Percentiles rank a stretch among this genome's conserved stretches.
Evolutionary conservation across 2,888 invertebrate genomes (phyloP).

Genomic region (Acrobasis repandana): DNA sequence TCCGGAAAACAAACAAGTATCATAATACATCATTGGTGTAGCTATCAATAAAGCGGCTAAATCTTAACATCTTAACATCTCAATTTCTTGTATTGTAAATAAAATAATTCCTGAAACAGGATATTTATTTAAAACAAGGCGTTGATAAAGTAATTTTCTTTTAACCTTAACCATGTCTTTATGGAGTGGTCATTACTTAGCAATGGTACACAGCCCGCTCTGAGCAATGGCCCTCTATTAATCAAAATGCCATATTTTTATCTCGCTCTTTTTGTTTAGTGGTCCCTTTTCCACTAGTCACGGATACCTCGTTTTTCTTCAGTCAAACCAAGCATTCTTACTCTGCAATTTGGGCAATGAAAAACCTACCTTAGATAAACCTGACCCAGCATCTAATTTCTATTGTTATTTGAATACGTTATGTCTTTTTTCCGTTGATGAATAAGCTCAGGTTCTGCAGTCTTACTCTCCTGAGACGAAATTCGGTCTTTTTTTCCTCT

Average conservation of each 20-base stretch:
- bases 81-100: conserved; percentile 81
- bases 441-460: conserved; percentile 71
- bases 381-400: conserved; percentile 33
- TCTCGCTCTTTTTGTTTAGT: conserved; percentile 65
- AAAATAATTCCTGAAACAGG: conserved; percentile 83
- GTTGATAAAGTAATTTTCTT: conserved; percentile 84
- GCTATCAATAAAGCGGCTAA: conserved; percentile 77
- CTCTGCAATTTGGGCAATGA: conserved; percentile 33
- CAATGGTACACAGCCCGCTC: conserved; percentile 81
- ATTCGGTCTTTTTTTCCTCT: conserved; percentile 78
- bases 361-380: conserved; percentile 40
- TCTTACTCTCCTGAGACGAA: conserved; percentile 81
- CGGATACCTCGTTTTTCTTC: conserved; percentile 72
- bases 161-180: conserved; percentile 83
- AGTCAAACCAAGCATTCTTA: conserved; percentile 50
- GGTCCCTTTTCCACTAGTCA: conserved; percentile 70
- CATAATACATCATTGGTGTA: conserved; percentile 78
- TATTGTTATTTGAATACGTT: conserved; percentile 33
- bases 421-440: conserved; percentile 41
- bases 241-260: conserved; percentile 81
- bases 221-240: conserved; percentile 82
- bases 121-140: conserved; percentile 83
- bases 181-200: conserved; percentile 83
- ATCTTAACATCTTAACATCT: conserved; percentile 79
- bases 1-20: conserved; percentile 61